phyloP scores from a whole-genome alignment of 2,797 vertebrate genomes.

The Tadarida brasiliensis region DNA sequence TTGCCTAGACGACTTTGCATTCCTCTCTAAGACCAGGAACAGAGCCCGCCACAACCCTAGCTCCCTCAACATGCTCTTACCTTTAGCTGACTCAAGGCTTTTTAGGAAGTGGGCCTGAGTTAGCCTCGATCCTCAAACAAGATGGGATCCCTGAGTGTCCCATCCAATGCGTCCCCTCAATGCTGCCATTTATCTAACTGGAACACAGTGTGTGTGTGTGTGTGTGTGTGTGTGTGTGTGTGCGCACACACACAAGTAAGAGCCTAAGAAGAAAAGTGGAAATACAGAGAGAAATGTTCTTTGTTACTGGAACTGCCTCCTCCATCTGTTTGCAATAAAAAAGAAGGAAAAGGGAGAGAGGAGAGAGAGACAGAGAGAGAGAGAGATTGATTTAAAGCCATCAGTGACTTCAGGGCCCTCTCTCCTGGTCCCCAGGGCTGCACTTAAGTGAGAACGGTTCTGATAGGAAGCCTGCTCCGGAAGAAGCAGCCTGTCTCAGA shows the following conservation, averaged over 20 bases:
- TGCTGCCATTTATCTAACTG: neutral
- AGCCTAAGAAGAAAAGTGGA: neutral
- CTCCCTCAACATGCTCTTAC: neutral
- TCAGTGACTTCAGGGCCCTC: neutral
- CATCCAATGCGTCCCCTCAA: neutral
- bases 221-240: fast-evolving
- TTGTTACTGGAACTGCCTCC: neutral
- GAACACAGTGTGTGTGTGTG: neutral
- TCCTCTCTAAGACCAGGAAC: neutral
- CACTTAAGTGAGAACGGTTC: neutral
- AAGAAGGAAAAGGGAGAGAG: neutral
- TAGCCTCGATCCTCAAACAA: neutral
- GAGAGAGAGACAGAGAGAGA: neutral
- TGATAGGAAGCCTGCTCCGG: conserved; percentile 42
- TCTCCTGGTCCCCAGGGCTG: neutral
- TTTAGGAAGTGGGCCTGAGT: neutral
- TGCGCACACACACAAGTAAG: neutral
- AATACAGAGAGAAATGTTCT: neutral
- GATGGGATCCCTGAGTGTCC: neutral
- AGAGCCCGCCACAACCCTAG: too few relatives aligned
- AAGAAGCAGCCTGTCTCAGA: conserved; percentile 66
- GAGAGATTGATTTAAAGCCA: neutral
- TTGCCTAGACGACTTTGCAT: neutral
- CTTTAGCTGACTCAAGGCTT: neutral
- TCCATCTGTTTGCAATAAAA: neutral